Percentiles rank a stretch among this genome's conserved stretches.
Conservation (phyloP, 2,113 vertebrate species). For the Ceratotherium simum region DNA sequence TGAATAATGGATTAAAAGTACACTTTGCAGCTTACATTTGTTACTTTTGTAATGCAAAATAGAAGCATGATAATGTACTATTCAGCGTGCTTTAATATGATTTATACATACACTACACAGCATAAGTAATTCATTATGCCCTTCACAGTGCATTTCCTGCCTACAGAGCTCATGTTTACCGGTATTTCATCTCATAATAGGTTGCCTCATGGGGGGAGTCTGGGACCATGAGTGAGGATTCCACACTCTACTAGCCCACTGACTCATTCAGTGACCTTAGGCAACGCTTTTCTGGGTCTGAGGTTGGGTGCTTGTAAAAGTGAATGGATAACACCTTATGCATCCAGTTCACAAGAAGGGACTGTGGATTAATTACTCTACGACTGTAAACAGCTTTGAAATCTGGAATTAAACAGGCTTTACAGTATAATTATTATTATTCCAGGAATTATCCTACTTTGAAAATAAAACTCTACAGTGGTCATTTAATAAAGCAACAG, state of each 20-base stretch:
- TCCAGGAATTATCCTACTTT: conserved; percentile 28
- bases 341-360: conserved; percentile 33
- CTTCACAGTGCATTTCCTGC: conserved; percentile 81
- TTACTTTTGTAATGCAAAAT: conserved; percentile 82
- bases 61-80: conserved; percentile 82
- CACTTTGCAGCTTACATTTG: conserved; percentile 79
- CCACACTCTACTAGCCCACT: not conserved
- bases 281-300: not conserved
- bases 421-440: not conserved
- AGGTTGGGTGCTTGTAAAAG: not conserved
- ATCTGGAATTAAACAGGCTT: conserved; percentile 33
- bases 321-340: not conserved
- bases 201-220: conserved; percentile 62
- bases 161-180: conserved; percentile 65
- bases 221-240: conserved; percentile 35
- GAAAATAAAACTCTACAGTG: not conserved
- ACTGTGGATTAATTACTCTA: conserved; percentile 41
- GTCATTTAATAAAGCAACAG: not conserved
- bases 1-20: conserved; percentile 79
- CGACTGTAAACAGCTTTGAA: conserved; percentile 45
- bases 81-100: conserved; percentile 81
- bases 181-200: conserved; percentile 72
- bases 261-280: not conserved
- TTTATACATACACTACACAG: conserved; percentile 79
- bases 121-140: conserved; percentile 82